Evolutionary conservation across 2,113 vertebrate genomes (phyloP).

Genomic region (Machaerirhynchus nigripectus): DNA sequence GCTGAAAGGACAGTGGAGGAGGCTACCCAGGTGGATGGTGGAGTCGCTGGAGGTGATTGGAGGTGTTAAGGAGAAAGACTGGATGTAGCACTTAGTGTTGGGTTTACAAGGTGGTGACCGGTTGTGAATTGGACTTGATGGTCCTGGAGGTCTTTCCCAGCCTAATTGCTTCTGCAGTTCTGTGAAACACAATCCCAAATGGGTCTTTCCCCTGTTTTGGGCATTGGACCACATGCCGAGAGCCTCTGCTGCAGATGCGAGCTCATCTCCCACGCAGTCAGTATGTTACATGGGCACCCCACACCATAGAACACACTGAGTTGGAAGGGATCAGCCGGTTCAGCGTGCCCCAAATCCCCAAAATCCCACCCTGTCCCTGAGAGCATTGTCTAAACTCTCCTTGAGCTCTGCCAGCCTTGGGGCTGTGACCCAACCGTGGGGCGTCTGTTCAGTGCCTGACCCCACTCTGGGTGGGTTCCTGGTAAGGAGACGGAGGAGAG

Average conservation of each 20-base stretch:
- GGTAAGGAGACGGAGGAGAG: no score
- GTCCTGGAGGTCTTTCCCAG: not conserved
- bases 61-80: not conserved
- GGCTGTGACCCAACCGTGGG: not conserved
- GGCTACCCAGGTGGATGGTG: not conserved
- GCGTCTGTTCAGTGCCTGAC: not conserved
- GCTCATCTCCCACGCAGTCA: rapidly evolving
- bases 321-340: no score
- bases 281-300: rapidly evolving
- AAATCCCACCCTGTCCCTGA: not conserved
- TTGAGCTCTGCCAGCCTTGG: not conserved
- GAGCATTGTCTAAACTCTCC: not conserved
- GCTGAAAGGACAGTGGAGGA: not conserved
- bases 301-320: rapidly evolving
- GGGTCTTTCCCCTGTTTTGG: no score
- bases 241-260: not conserved
- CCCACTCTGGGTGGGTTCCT: not conserved
- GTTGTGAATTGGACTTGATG: not conserved
- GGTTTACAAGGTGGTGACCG: not conserved
- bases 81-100: not conserved
- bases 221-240: rapidly evolving
- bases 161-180: not conserved
- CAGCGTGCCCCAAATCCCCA: no score
- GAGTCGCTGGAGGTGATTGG: not conserved
- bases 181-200: not conserved